Conservation (phyloP, 2,113 vertebrate species). For the Gymnocephalus cernua region DNA sequence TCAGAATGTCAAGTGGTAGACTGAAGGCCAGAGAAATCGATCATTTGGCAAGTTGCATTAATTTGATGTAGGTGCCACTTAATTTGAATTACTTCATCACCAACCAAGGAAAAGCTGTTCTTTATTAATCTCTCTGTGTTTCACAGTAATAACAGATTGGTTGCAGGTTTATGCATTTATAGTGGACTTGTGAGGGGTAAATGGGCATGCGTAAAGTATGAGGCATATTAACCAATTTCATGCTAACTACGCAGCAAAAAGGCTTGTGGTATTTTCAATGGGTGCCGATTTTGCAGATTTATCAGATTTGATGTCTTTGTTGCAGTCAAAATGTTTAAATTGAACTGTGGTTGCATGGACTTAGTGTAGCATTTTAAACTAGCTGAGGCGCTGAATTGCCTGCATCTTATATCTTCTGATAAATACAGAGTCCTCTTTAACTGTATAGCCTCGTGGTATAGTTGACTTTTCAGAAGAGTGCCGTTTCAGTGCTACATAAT, state of each 20-base stretch:
- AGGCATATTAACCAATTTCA: not conserved
- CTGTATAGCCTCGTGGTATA: conserved; percentile 25
- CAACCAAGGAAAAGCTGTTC: not conserved
- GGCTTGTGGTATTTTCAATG: conserved; percentile 12
- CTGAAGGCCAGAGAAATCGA: not conserved
- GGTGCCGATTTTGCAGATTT: conserved; percentile 8
- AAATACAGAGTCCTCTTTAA: conserved; percentile 27
- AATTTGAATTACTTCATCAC: not conserved
- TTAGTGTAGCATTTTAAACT: not conserved
- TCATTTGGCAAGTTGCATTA: not conserved
- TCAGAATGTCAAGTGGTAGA: not conserved
- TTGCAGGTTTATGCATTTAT: not conserved
- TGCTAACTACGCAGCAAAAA: conserved; percentile 6
- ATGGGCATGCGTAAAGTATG: not conserved
- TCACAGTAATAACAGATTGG: not conserved
- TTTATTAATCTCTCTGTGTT: conserved; percentile 2
- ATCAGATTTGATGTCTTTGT: conserved; percentile 14
- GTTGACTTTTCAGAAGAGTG: conserved; percentile 49
- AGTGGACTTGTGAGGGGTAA: not conserved
- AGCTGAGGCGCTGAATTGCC: not conserved
- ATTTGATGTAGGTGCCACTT: not conserved
- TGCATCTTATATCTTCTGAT: conserved; percentile 11
- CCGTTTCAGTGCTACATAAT: conserved; percentile 43
- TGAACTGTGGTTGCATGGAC: not conserved
- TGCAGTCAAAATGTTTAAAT: conserved; percentile 5